Evolutionary conservation across 2,888 invertebrate species (phyloP).

Genomic region (Erebia ligea): DNA sequence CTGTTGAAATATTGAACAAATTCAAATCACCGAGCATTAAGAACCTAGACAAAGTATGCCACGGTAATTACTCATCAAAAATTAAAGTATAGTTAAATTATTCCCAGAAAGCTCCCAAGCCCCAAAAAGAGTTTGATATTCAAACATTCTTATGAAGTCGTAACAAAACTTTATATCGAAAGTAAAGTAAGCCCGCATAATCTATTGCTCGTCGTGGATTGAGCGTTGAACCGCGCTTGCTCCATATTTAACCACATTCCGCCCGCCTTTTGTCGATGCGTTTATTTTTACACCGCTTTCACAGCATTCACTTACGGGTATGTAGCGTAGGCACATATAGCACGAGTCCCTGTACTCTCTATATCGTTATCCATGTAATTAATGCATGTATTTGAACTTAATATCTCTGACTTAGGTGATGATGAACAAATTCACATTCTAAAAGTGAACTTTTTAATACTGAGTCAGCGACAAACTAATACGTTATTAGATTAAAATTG

Average conservation of each 20-base stretch:
- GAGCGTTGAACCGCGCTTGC: slow-evolving; percentile 24
- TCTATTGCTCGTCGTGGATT: slow-evolving; percentile 19
- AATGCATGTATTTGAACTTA: background rate
- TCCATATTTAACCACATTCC: slow-evolving; percentile 31
- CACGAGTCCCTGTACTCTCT: background rate
- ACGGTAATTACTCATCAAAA: too few relatives aligned
- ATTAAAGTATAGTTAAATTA: too few relatives aligned
- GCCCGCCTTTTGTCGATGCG: slow-evolving; percentile 28
- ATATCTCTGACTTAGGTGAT: too few relatives aligned
- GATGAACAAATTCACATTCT: too few relatives aligned
- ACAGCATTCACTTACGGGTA: slow-evolving; percentile 23
- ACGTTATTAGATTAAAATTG: too few relatives aligned
- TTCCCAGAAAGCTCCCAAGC: background rate
- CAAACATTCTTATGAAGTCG: background rate
- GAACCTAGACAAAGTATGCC: too few relatives aligned
- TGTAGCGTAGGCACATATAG: slow-evolving; percentile 6
- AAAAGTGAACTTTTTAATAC: too few relatives aligned
- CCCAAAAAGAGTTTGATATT: background rate
- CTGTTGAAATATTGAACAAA: too few relatives aligned
- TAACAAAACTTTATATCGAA: slow-evolving; percentile 1
- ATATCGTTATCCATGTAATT: background rate
- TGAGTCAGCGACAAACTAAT: too few relatives aligned
- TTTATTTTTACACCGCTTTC: slow-evolving; percentile 28
- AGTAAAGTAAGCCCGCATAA: slow-evolving; percentile 15
- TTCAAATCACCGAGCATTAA: background rate